Percentiles rank a stretch among this genome's conserved stretches.
phyloP scores from a whole-genome alignment of 1,140 invertebrate species.

The Oryzaephilus surinamensis region DNA sequence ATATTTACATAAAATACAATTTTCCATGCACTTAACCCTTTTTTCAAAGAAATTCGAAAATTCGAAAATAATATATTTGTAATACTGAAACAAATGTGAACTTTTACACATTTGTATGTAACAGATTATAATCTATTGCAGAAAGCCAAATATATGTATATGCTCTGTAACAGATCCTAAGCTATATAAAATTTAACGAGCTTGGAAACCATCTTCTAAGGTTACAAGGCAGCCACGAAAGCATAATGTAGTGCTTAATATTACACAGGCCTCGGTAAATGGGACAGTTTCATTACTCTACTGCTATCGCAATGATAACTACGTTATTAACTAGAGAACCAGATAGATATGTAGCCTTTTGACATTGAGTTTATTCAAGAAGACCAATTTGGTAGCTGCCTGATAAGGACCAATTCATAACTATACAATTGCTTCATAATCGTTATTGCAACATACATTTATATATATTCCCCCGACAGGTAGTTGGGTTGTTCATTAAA shows the following conservation, averaged over 20 bases:
- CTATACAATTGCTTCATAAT: too few relatives aligned
- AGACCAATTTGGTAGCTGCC: slow-evolving; percentile 6
- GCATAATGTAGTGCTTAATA: slow-evolving; percentile 22
- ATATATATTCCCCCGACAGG: too few relatives aligned
- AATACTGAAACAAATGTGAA: background rate
- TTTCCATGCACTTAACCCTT: too few relatives aligned
- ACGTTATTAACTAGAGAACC: slow-evolving; percentile 20
- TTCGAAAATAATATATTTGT: too few relatives aligned
- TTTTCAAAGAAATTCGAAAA: too few relatives aligned
- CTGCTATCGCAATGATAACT: slow-evolving; percentile 20
- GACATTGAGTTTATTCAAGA: slow-evolving; percentile 14
- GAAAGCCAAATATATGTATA: background rate
- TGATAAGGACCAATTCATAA: slow-evolving; percentile 14
- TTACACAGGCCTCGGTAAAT: slow-evolving; percentile 21
- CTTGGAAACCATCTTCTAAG: slow-evolving; percentile 4
- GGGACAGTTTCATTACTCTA: slow-evolving; percentile 23
- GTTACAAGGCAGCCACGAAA: slow-evolving; percentile 11
- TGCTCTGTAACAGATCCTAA: background rate
- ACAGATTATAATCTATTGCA: too few relatives aligned
- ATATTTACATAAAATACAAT: too few relatives aligned
- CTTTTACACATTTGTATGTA: background rate
- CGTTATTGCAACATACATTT: too few relatives aligned
- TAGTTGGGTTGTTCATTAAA: too few relatives aligned
- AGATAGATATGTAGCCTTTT: slow-evolving; percentile 23
- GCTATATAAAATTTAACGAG: slow-evolving; percentile 16